A percentile compares a stretch with the other conserved stretches of the same genome.
Conservation (phyloP, 2,113 vertebrate species). For the Mystacornis crossleyi region DNA sequence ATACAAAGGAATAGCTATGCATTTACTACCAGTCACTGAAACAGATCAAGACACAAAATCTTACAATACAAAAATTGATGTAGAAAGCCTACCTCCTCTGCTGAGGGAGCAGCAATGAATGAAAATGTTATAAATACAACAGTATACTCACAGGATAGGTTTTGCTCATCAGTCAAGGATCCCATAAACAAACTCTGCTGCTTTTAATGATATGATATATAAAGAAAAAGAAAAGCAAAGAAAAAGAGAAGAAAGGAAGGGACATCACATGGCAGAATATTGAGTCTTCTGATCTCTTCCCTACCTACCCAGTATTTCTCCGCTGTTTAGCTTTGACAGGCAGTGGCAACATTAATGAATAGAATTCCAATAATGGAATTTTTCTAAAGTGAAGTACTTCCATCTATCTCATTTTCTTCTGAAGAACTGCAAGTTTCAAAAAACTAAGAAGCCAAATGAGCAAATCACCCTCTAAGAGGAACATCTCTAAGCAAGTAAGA, state of each 20-base stretch:
- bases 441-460: neutral
- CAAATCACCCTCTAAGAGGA: neutral
- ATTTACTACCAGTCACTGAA: neutral
- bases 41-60: neutral
- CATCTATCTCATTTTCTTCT: neutral
- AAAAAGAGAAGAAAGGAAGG: neutral
- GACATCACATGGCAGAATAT: neutral
- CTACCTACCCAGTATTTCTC: neutral
- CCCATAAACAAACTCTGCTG: neutral
- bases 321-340: neutral
- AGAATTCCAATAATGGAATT: neutral
- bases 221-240: neutral
- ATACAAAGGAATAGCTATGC: neutral
- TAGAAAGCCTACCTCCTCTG: neutral
- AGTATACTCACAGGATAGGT: neutral
- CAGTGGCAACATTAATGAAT: neutral
- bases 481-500: neutral
- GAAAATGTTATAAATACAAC: neutral
- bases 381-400: neutral
- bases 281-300: neutral
- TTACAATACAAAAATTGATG: neutral
- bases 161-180: neutral
- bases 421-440: neutral
- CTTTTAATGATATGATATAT: neutral
- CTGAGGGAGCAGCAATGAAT: neutral